A percentile compares a stretch with the other conserved stretches of the same genome.
These are phyloP conservation scores for Psilopsiagon aurifrons DNA, from an alignment of 2,113 vertebrate species.

Conservation along the genomic window DNA sequence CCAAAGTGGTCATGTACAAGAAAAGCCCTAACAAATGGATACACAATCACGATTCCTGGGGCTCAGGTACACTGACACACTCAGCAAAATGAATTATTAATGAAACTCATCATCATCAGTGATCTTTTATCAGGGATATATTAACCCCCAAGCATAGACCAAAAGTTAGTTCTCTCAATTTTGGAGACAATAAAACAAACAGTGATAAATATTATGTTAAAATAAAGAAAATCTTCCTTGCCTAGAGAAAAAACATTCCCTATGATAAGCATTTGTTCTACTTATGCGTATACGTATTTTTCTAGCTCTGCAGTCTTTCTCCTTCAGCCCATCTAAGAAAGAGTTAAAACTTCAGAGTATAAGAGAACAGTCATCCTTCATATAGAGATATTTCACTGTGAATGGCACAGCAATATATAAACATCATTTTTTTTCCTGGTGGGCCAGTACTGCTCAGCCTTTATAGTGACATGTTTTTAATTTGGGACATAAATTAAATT, in stretches of 20 bases:
- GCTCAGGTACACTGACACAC: background rate
- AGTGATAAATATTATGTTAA: background rate
- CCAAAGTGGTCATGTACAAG: background rate
- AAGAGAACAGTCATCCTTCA: background rate
- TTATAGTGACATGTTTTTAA: constrained; percentile 46
- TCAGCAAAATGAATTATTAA: background rate
- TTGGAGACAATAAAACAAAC: background rate
- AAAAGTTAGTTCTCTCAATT: background rate
- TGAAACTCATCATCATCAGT: background rate
- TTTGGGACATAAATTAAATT: constrained; percentile 74
- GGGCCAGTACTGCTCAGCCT: constrained; percentile 17
- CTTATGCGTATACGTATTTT: background rate
- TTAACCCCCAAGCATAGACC: background rate
- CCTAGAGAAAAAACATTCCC: background rate
- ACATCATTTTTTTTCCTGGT: constrained; percentile 17
- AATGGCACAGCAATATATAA: constrained; percentile 8
- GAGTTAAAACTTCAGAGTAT: constrained; percentile 26
- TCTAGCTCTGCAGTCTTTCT: background rate
- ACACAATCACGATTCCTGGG: background rate
- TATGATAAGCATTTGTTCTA: background rate
- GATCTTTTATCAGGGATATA: background rate
- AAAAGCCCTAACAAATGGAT: background rate
- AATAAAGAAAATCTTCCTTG: background rate
- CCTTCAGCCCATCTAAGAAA: background rate
- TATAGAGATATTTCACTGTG: background rate